Percentiles rank a stretch among this genome's conserved stretches.
Evolutionary conservation across 1,140 invertebrate species (phyloP).

Genomic region (Melipona quadrifasciata): DNA sequence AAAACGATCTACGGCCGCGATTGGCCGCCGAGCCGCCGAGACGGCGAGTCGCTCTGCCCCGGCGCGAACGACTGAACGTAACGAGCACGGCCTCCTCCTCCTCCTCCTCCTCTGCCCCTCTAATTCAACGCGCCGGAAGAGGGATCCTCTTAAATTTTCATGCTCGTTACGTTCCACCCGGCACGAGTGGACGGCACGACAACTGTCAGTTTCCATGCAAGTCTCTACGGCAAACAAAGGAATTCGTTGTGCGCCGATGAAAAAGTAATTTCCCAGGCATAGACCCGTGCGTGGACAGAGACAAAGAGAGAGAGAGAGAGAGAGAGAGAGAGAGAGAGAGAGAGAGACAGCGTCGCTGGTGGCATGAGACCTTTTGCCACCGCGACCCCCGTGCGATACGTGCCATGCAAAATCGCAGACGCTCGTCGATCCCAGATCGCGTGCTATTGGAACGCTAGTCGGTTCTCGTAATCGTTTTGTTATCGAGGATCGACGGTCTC

Average conservation of each 20-base stretch:
- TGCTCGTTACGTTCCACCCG: conserved; percentile 17
- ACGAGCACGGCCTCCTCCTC: conserved; percentile 13
- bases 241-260: conserved; percentile 19
- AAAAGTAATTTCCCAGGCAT: conserved; percentile 20
- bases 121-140: conserved; percentile 7
- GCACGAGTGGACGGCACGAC: not conserved
- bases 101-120: no score
- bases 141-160: conserved; percentile 8
- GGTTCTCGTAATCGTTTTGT: no score
- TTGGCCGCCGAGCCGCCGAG: conserved; percentile 18
- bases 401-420: conserved; percentile 1
- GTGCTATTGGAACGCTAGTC: not conserved
- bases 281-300: conserved; percentile 36
- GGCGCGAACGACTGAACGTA: conserved; percentile 26
- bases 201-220: conserved; percentile 41
- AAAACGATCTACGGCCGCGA: conserved; percentile 44
- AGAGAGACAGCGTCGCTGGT: no score
- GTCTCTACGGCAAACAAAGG: conserved; percentile 21
- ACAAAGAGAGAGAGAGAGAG: no score
- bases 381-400: not conserved
- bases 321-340: no score
- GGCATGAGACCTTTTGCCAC: not conserved
- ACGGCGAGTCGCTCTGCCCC: not conserved
- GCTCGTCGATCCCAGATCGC: conserved; percentile 5
- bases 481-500: not conserved